Evolutionary conservation across 2,113 vertebrate species (phyloP).

Genomic region (Anhinga rufa): DNA sequence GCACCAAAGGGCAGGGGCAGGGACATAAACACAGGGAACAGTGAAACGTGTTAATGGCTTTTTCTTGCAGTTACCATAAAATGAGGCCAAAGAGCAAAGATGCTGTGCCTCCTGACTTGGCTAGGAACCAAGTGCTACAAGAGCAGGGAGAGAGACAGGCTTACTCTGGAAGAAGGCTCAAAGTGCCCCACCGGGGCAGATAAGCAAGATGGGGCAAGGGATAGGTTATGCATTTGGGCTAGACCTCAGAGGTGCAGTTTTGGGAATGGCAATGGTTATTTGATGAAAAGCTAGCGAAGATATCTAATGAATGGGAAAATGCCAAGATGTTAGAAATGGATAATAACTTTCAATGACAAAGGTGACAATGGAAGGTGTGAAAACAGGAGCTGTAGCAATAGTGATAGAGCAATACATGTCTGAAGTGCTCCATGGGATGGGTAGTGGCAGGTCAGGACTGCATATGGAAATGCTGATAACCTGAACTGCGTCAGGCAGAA

Average conservation of each 20-base stretch:
- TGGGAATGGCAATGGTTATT: not conserved
- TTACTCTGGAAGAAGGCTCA: not conserved
- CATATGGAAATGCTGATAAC: not conserved
- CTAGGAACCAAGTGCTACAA: not conserved
- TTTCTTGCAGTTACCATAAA: not conserved
- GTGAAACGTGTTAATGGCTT: not conserved
- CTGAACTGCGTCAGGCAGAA: not conserved
- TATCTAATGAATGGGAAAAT: not conserved
- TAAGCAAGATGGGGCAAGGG: not conserved
- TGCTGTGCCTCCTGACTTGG: rapidly evolving
- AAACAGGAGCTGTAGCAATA: not conserved
- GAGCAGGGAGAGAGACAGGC: not conserved
- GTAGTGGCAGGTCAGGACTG: not conserved
- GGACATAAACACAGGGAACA: not conserved
- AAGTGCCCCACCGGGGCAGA: not conserved
- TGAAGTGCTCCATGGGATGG: not conserved
- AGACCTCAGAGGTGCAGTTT: not conserved
- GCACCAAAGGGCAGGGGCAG: not conserved
- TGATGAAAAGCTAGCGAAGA: not conserved
- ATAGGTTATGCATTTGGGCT: not conserved
- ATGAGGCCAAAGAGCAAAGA: not conserved
- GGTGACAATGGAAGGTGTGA: not conserved
- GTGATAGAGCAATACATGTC: rapidly evolving
- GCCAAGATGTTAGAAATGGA: not conserved
- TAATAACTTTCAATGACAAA: not conserved